Conservation (phyloP, 2,888 invertebrate species). For the Acleris laterana region DNA sequence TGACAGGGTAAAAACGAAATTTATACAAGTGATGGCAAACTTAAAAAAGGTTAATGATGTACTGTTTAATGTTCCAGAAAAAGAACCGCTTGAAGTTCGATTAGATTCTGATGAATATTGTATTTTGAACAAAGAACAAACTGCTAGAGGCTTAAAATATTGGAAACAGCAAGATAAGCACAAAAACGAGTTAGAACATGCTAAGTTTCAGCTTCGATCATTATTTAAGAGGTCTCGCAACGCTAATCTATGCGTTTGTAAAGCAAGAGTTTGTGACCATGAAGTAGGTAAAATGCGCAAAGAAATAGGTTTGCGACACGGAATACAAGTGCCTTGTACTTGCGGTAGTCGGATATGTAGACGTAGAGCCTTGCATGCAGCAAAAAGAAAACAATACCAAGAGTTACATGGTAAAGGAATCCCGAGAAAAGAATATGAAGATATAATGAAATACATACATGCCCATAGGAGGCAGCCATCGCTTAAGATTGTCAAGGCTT, state of each 20-base stretch:
- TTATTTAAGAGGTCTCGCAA: not conserved
- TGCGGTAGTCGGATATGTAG: slow-evolving; percentile 1
- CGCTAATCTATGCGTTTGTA: not conserved
- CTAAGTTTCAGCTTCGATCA: too few relatives aligned
- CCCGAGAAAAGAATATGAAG: not conserved
- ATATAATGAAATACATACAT: not conserved
- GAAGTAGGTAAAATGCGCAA: not conserved
- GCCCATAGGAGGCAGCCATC: too few relatives aligned
- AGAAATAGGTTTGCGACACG: not conserved
- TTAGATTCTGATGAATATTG: slow-evolving; percentile 37
- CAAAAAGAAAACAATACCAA: too few relatives aligned
- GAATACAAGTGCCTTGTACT: not conserved
- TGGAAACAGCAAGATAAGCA: too few relatives aligned
- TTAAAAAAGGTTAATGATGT: too few relatives aligned
- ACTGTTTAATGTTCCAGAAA: too few relatives aligned
- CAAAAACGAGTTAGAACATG: too few relatives aligned
- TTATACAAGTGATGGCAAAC: too few relatives aligned
- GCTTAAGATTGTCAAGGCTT: too few relatives aligned
- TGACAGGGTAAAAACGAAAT: too few relatives aligned
- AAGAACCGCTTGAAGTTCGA: too few relatives aligned
- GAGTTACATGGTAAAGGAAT: not conserved
- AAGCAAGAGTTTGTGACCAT: not conserved
- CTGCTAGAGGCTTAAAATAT: not conserved
- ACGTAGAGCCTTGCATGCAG: too few relatives aligned
- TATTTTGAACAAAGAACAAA: slow-evolving; percentile 41